Base-by-base conservation (phyloP, 30 jellyfish, hydroid and myxozoan genomes). In the Aurelia sp. region DNA sequence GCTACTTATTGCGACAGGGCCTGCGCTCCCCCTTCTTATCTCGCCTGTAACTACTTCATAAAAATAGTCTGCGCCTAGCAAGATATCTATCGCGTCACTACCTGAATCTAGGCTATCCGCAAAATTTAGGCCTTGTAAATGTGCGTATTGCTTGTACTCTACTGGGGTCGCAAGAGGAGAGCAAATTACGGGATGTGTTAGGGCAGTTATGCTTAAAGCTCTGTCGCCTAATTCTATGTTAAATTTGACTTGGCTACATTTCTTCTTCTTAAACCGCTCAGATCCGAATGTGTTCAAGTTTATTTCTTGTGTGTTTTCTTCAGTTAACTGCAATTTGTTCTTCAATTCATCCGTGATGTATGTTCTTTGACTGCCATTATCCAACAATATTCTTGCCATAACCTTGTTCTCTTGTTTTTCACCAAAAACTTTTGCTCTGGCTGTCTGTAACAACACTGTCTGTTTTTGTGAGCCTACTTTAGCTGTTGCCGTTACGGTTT, bases 321-420 rank as follows among this genome's bases (percentile, higher is more conserved):
- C 31, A 41, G 61, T 62, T 57, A 74, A 64, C 10, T 16, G 50
- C 8, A 85, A 76, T 78, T 44, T 85, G n/a, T 60, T 63, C 76
- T 64, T 40, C 40, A 85, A 21, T 12, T 74, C 74, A 7, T 85
- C 74, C 18, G 94, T 63, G 13, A 85, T 69, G 76, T 69, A 85
- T 51, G 66, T 85, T 19, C 72, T 63, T 74, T 85, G 94, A 63
- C 94, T 85, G 35, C 94, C 94, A 19, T 50, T 55, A 47, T 85
- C 94, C 19, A 85, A 85, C 74, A 85, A 19, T 8, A 75, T 74
- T 7, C 38, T 57, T 8, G 61, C 87, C 13, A 30, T 58, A 18
- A 71, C 22, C 60, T 63, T 72, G 19, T 53, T 71, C 47, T 30
- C 65, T 21, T 9, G 41, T 38, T 59, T 70, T 5, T 44, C 60